Evolutionary conservation across 2,113 vertebrate species (phyloP).

Genomic region (Tonatia bakeri): DNA sequence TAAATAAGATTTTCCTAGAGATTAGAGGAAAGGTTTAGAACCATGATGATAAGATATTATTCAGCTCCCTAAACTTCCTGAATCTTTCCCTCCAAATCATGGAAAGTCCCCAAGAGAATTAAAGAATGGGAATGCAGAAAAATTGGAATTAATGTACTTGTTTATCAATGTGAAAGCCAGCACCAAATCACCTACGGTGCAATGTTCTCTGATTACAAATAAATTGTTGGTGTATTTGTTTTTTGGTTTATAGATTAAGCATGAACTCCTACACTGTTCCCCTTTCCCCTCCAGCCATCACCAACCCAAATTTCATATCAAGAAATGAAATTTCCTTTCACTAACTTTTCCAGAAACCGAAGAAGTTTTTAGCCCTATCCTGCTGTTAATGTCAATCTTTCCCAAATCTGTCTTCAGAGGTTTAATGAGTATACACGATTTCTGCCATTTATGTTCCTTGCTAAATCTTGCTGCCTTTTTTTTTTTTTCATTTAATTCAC

Average conservation of each 20-base stretch:
- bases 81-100: neutral
- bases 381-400: neutral
- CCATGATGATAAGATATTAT: conserved; percentile 10
- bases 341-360: neutral
- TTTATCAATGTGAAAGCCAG: neutral
- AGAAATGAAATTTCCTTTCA: neutral
- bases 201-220: neutral
- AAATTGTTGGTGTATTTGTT: neutral
- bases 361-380: neutral
- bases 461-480: neutral
- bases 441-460: neutral
- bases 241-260: neutral
- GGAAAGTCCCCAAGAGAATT: neutral
- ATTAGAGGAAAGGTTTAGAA: neutral
- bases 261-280: neutral
- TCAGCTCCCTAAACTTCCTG: neutral
- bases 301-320: neutral
- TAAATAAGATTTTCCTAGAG: conserved; percentile 1
- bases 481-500: neutral
- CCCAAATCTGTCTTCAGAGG: neutral
- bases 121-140: neutral
- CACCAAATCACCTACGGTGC: neutral
- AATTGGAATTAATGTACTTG: neutral
- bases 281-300: neutral
- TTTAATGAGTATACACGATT: neutral